These are phyloP conservation scores for Ophion costatus DNA, from an alignment of 2,888 invertebrate genomes.

Conservation along the genomic window DNA sequence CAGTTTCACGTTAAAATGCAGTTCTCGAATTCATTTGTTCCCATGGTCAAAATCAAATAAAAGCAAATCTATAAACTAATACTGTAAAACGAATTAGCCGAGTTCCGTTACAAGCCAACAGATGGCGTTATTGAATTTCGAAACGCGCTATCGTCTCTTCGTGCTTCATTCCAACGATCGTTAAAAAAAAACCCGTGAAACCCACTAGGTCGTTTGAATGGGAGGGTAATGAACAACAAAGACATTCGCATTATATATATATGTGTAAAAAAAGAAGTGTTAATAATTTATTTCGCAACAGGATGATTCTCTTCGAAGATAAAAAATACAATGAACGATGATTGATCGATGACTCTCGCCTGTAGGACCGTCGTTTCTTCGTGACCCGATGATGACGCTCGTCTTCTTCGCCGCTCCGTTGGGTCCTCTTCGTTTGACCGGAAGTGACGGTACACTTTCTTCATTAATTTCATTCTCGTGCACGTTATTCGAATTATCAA, in stretches of 20 bases:
- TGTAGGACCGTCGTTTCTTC: not conserved
- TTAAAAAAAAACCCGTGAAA: not conserved
- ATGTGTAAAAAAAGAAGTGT: constrained; percentile 45
- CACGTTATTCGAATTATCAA: constrained; percentile 50
- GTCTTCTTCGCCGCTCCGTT: constrained; percentile 8
- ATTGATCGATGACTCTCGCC: constrained; percentile 29
- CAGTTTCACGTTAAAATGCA: not conserved
- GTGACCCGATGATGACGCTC: constrained; percentile 7
- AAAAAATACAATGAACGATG: constrained; percentile 54
- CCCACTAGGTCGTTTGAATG: not conserved
- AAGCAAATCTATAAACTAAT: not conserved
- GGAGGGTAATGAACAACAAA: not conserved
- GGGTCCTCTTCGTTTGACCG: not conserved
- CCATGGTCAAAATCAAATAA: not conserved
- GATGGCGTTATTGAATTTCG: not conserved
- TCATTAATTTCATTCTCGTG: constrained; percentile 5
- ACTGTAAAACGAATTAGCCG: not conserved
- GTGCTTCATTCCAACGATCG: not conserved
- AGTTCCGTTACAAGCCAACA: not conserved
- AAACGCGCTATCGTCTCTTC: not conserved
- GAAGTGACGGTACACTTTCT: constrained; percentile 19
- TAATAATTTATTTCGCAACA: constrained; percentile 65
- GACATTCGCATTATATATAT: not conserved
- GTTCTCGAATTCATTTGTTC: not conserved
- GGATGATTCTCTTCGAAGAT: constrained; percentile 47